Evolutionary conservation across 2,113 vertebrate species (phyloP), one percentile per base, ranked within the genome.

Genomic region (Cheilinus undulatus): DNA sequence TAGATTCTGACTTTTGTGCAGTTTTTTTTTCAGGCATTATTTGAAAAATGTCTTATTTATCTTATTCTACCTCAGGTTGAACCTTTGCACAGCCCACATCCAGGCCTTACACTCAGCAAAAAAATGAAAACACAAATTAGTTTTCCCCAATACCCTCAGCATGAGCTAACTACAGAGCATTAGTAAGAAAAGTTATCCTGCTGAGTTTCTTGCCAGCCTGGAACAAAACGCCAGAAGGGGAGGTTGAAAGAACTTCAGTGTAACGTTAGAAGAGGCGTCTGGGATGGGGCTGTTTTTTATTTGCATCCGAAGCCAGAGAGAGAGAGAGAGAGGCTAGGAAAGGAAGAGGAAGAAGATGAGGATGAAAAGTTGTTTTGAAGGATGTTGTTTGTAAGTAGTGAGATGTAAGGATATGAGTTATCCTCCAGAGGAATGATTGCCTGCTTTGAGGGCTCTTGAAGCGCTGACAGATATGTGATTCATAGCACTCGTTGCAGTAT

Each of bases 301-400:
- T 77, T 82, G 27, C 51, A 42, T 80, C 79, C 23, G 15, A 78
- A 22, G 46, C 6, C 24, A 42, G 36, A 20, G 26, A 43, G 26
- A 14, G 27, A 49, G 49, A 40, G 28, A 19, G 22, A 34, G 27
- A 17, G 27, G 49, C 43, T 1, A 52, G 52, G 48, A 58, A 52
- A 36, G 26, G 52, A 64, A 54, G 58, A 38, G 51, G 56, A 38
- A 52, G 14, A 42, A 17, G 43, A 60, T 26, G 2, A 52, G 42
- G 76, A 80, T 74, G 68, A 79, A 51, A 54, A 57, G 62, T 46
- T 74, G 42, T 81, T 81, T 81, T 81, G 24, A 80, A 76, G 71
- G 48, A 73, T 74, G 65, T 46, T 85, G 66, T 82, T 82, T 69
- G 46, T 56, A 50, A 30, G 46, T 45, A 52, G 2, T 22, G 34